These are phyloP conservation scores for Colletes latitarsis DNA, from an alignment of 1,140 invertebrate species.

Conservation along the genomic window DNA sequence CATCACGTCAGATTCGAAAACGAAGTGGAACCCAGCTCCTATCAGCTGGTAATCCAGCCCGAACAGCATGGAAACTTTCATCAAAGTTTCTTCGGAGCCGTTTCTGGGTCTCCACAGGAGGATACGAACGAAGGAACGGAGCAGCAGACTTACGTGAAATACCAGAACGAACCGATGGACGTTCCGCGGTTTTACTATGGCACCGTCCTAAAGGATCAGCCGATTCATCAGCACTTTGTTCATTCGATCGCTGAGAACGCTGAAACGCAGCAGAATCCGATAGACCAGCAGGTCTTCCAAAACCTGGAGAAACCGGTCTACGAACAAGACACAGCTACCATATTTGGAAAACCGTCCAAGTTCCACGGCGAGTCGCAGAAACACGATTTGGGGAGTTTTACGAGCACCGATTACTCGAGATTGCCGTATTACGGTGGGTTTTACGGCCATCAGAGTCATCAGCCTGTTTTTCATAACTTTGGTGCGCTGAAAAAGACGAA, in stretches of 20 bases:
- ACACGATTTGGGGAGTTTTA: constrained; percentile 10
- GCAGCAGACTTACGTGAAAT: constrained; percentile 46
- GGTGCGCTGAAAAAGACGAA: constrained; percentile 53
- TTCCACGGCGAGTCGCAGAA: constrained; percentile 36
- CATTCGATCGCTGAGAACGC: constrained; percentile 1
- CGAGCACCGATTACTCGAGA: background rate
- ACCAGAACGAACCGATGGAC: constrained; percentile 56
- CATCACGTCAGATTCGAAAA: constrained; percentile 62
- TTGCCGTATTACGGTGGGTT: constrained; percentile 24
- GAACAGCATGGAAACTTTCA: background rate
- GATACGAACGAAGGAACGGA: background rate
- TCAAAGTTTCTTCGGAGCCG: background rate
- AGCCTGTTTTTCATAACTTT: constrained; percentile 34
- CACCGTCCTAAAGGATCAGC: background rate
- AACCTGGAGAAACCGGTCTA: constrained; percentile 37
- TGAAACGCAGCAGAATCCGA: background rate
- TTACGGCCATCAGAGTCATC: constrained; percentile 24
- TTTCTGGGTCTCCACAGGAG: background rate
- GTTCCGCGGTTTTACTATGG: background rate
- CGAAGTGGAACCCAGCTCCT: constrained; percentile 18
- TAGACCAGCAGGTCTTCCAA: constrained; percentile 28
- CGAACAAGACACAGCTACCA: background rate
- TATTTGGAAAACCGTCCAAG: constrained; percentile 54
- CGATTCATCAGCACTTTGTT: background rate
- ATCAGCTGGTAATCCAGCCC: constrained; percentile 17